Conservation (phyloP, 1,140 invertebrate genomes). For the Helicoverpa armigera region DNA sequence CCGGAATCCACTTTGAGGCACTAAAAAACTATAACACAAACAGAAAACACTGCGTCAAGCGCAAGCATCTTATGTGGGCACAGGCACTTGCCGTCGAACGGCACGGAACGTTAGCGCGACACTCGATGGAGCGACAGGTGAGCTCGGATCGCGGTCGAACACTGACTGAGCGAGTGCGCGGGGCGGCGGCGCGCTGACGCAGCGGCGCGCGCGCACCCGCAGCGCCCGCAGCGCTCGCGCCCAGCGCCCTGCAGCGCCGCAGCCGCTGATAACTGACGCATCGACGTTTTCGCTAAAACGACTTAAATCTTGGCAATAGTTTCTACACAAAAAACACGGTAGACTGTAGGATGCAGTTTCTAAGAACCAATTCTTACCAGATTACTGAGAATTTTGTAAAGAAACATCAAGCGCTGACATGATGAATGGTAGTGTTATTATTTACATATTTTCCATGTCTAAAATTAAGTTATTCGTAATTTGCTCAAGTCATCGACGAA, state of each 20-base stretch:
- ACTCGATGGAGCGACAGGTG: conserved; percentile 64
- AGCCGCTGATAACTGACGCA: conserved; percentile 38
- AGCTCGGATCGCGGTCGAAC: conserved; percentile 71
- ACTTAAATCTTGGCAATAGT: conserved; percentile 57
- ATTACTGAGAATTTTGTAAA: conserved; percentile 26
- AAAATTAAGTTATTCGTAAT: conserved; percentile 31
- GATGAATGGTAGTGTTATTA: conserved; percentile 26
- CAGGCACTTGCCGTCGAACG: conserved; percentile 69
- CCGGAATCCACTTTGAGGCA: conserved; percentile 83
- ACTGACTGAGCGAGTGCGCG: conserved; percentile 65
- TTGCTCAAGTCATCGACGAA: conserved; percentile 1
- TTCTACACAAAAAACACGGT: conserved; percentile 51
- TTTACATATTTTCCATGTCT: conserved; percentile 13
- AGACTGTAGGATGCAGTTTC: conserved; percentile 54
- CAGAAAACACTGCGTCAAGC: conserved; percentile 73
- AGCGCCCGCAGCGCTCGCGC: conserved; percentile 20
- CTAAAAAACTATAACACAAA: conserved; percentile 75
- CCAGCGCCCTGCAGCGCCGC: conserved; percentile 49
- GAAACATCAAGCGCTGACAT: conserved; percentile 44
- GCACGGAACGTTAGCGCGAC: conserved; percentile 58
- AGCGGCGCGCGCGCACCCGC: conserved; percentile 46
- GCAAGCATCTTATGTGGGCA: conserved; percentile 78
- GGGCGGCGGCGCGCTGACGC: conserved; percentile 41
- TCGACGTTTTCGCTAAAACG: conserved; percentile 42
- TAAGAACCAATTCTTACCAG: conserved; percentile 43